Conservation (phyloP, 2,888 invertebrate genomes). For the Junonia oenone region DNA sequence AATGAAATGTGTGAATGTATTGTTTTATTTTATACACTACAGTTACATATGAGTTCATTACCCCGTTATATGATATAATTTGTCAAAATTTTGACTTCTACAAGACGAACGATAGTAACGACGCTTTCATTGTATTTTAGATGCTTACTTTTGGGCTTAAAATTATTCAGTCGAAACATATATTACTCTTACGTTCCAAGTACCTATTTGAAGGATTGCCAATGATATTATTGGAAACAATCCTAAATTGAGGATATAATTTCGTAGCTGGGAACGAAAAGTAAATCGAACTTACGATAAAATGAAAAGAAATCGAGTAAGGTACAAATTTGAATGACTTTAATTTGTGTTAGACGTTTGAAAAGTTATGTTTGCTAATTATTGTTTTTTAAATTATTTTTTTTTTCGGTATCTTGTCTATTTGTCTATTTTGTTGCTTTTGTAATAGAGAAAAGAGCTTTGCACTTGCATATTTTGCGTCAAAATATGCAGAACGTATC, state of each 20-base stretch:
- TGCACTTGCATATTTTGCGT: background rate
- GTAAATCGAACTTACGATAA: background rate
- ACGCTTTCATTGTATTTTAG: slow-evolving; percentile 61
- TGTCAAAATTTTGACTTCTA: slow-evolving; percentile 39
- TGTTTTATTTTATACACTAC: slow-evolving; percentile 63
- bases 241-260: slow-evolving; percentile 12
- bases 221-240: slow-evolving; percentile 7
- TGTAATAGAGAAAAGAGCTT: background rate
- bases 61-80: background rate
- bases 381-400: background rate
- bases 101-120: slow-evolving; percentile 64
- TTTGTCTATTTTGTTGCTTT: background rate
- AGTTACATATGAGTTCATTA: slow-evolving; percentile 15
- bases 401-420: background rate
- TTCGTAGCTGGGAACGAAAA: slow-evolving; percentile 10
- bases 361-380: background rate
- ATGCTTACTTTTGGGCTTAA: slow-evolving; percentile 57
- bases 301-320: background rate
- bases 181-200: slow-evolving; percentile 9
- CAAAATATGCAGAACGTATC: background rate
- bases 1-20: slow-evolving; percentile 41
- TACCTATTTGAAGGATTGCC: slow-evolving; percentile 7
- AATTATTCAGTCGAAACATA: slow-evolving; percentile 29
- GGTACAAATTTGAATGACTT: slow-evolving; percentile 12
- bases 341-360: slow-evolving; percentile 10